phyloP scores from a whole-genome alignment of 2,888 invertebrate genomes.

The Falcaria lacertinaria region DNA sequence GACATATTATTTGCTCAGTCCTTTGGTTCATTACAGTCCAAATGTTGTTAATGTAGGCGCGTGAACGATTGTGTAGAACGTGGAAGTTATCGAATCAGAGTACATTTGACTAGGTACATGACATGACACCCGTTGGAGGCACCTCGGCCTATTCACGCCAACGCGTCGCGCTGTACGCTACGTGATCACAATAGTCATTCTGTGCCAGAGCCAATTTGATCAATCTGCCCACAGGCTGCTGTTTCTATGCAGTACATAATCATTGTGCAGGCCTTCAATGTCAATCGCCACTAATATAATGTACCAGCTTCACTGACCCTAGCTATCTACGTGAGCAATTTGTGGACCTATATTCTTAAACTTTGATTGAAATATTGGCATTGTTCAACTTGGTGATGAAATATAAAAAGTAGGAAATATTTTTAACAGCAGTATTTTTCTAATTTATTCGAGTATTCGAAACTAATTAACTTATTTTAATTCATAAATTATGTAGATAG shows the following conservation, averaged over 20 bases:
- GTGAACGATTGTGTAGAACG: slow-evolving; percentile 27
- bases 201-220: slow-evolving; percentile 46
- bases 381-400: too few species aligned
- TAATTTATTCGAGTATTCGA: too few species aligned
- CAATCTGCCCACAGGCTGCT: slow-evolving; percentile 40
- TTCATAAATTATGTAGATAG: too few species aligned
- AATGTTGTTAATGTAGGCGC: slow-evolving; percentile 5
- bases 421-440: too few species aligned
- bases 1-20: background rate
- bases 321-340: too few species aligned
- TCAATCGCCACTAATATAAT: slow-evolving; percentile 3
- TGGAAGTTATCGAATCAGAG: slow-evolving; percentile 52
- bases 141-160: slow-evolving; percentile 52
- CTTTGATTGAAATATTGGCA: too few species aligned
- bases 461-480: too few species aligned
- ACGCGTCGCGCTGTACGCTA: slow-evolving; percentile 38
- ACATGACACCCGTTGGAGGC: slow-evolving; percentile 38
- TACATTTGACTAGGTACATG: slow-evolving; percentile 41
- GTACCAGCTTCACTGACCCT: slow-evolving; percentile 23
- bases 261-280: slow-evolving; percentile 31
- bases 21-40: background rate
- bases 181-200: slow-evolving; percentile 59
- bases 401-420: too few species aligned
- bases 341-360: too few species aligned
- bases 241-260: slow-evolving; percentile 29